Evolutionary conservation across 2,888 invertebrate species (phyloP).

Genomic region (Priapulus caudatus): DNA sequence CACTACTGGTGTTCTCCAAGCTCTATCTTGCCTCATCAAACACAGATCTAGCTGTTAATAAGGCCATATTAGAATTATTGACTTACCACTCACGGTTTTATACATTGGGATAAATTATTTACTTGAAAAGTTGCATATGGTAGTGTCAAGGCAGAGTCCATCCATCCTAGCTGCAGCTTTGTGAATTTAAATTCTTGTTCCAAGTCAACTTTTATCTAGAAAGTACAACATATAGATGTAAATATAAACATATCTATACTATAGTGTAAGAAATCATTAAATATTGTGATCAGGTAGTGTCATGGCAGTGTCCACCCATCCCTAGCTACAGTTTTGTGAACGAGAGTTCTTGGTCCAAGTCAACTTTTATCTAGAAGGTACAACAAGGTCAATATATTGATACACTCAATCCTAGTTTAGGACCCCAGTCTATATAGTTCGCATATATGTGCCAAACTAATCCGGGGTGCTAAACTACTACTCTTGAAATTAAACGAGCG

Average conservation of each 20-base stretch:
- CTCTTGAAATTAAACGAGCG: no score
- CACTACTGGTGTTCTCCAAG: no score
- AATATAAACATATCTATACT: background rate
- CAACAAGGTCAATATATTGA: background rate
- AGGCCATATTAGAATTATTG: no score
- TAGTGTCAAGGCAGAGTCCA: conserved; percentile 41
- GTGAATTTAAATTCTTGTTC: conserved; percentile 35
- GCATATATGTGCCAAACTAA: no score
- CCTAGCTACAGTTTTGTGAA: conserved; percentile 37
- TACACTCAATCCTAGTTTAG: no score
- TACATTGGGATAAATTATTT: no score
- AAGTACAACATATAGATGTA: background rate
- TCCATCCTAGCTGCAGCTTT: conserved; percentile 38
- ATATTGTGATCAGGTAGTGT: conserved; percentile 41
- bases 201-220: conserved; percentile 40
- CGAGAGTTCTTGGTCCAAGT: conserved; percentile 35
- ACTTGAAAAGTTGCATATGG: conserved; percentile 41
- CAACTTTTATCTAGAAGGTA: conserved; percentile 37
- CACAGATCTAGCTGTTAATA: no score
- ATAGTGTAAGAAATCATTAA: conserved; percentile 24
- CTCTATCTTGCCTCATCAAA: no score
- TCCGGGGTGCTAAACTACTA: no score
- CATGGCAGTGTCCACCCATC: conserved; percentile 41
- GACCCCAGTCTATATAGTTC: no score
- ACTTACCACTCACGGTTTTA: no score